These are phyloP conservation scores for Cinara cedri DNA, from an alignment of 2,888 invertebrate species.

Conservation along the genomic window DNA sequence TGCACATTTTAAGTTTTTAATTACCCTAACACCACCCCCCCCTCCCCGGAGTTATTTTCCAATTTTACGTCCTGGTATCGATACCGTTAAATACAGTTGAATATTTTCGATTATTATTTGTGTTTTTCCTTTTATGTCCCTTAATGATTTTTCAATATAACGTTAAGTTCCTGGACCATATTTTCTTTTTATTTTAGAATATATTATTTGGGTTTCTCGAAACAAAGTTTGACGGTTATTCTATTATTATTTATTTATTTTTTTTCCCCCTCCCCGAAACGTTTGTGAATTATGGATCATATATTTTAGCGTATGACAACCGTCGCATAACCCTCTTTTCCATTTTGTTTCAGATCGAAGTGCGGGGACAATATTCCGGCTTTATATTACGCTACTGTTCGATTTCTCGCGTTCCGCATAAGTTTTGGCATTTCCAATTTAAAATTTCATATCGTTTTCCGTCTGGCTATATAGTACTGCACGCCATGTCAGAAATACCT, in stretches of 20 bases:
- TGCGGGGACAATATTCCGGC: neutral
- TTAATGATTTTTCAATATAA: neutral
- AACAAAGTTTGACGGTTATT: conserved; percentile 24
- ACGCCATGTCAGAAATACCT: conserved; percentile 42
- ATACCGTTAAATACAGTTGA: neutral
- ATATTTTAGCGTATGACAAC: conserved; percentile 54
- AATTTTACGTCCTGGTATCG: no score
- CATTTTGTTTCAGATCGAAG: conserved; percentile 29
- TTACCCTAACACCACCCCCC: no score
- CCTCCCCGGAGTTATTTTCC: no score
- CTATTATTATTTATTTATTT: no score
- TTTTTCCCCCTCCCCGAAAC: neutral
- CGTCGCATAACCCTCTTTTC: conserved; percentile 39
- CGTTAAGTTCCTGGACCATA: neutral
- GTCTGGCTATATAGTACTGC: conserved; percentile 12
- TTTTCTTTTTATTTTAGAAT: conserved; percentile 26
- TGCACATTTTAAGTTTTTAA: no score
- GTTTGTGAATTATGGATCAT: conserved; percentile 52
- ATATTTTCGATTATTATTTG: neutral
- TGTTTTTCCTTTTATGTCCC: neutral
- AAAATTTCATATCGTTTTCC: conserved; percentile 55
- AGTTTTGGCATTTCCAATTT: conserved; percentile 57
- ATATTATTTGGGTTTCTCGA: conserved; percentile 7
- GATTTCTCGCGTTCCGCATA: conserved; percentile 48
- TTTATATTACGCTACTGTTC: conserved; percentile 13